phyloP scores from a whole-genome alignment of 2,888 invertebrate species.

The Prostheceraeus crozeri region DNA sequence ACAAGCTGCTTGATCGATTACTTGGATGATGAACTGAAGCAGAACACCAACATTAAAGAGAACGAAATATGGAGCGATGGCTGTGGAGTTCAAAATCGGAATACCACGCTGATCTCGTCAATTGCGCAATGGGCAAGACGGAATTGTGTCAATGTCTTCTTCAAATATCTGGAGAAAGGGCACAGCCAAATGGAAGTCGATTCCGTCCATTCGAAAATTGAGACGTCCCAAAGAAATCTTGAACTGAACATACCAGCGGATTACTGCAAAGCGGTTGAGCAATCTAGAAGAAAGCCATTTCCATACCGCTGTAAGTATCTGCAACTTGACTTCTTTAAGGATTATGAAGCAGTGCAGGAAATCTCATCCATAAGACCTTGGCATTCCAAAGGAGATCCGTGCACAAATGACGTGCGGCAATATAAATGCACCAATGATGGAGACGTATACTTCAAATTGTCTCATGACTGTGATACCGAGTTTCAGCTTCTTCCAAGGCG shows the following conservation, averaged over 20 bases:
- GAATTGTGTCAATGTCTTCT: not conserved
- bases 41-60: too few species aligned
- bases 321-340: not conserved
- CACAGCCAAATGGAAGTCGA: slow-evolving; percentile 22
- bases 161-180: slow-evolving; percentile 12
- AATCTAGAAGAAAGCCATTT: not conserved
- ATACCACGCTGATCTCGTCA: slow-evolving; percentile 2
- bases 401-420: not conserved
- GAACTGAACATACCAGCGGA: not conserved
- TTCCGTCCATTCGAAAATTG: not conserved
- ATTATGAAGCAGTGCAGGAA: not conserved
- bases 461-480: not conserved
- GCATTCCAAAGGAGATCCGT: not conserved
- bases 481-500: too few species aligned
- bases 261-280: not conserved
- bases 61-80: slow-evolving; percentile 20
- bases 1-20: not conserved
- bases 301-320: slow-evolving; percentile 14
- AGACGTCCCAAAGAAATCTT: not conserved
- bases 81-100: slow-evolving; percentile 13
- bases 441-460: not conserved
- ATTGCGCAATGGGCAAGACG: not conserved
- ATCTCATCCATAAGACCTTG: not conserved
- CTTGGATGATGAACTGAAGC: not conserved
- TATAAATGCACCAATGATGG: slow-evolving; percentile 5